Evolutionary conservation across 2,888 invertebrate species (phyloP).

Genomic region (Lingula anatina): DNA sequence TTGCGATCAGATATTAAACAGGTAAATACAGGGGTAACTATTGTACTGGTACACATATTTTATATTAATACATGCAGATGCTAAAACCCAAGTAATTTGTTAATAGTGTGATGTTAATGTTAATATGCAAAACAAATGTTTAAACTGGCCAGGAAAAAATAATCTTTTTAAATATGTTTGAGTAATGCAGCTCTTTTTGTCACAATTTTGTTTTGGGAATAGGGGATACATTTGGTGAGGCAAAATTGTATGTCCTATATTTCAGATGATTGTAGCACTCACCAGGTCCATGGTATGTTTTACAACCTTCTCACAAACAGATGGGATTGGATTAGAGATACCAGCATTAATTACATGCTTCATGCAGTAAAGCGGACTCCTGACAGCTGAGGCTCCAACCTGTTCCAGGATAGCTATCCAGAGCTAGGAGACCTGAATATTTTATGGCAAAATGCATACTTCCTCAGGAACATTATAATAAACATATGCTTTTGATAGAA

Average conservation of each 20-base stretch:
- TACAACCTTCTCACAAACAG: slow-evolving; percentile 69
- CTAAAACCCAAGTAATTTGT: too few species aligned
- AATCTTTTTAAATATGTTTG: neutral
- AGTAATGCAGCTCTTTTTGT: neutral
- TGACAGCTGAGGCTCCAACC: too few species aligned
- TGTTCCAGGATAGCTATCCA: too few species aligned
- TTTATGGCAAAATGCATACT: too few species aligned
- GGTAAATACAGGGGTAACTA: too few species aligned
- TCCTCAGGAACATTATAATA: too few species aligned
- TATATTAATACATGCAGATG: too few species aligned
- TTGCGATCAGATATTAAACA: too few species aligned
- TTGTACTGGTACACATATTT: too few species aligned
- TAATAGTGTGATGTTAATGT: too few species aligned
- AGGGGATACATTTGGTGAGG: neutral
- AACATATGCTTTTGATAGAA: too few species aligned
- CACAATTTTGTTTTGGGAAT: neutral
- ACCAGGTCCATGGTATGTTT: slow-evolving; percentile 68
- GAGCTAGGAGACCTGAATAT: too few species aligned
- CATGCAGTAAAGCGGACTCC: slow-evolving; percentile 81
- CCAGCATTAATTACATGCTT: slow-evolving; percentile 71
- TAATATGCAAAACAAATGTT: neutral
- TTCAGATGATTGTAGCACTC: slow-evolving; percentile 35
- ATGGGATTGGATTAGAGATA: slow-evolving; percentile 71
- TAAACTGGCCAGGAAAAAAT: neutral
- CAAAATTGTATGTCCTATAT: slow-evolving; percentile 4